Evolutionary conservation across 2,888 invertebrate species (phyloP).

Genomic region (Synergus itoensis): DNA sequence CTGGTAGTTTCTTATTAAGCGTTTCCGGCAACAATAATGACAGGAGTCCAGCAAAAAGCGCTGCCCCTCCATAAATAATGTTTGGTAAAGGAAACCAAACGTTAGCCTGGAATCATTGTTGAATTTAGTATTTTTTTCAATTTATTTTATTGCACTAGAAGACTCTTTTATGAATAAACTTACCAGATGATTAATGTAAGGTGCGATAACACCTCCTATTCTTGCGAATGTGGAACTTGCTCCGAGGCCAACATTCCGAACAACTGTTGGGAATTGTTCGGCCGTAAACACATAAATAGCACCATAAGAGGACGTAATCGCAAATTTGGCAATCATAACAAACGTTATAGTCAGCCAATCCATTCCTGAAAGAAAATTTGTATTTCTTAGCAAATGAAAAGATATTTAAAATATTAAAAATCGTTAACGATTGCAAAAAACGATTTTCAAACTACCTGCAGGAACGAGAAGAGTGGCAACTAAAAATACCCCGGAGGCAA

Average conservation of each 20-base stretch:
- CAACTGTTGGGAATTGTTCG: slow-evolving; percentile 87
- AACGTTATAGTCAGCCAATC: slow-evolving; percentile 81
- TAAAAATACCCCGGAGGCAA: slow-evolving; percentile 82
- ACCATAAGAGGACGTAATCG: slow-evolving; percentile 87
- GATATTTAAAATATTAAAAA: slow-evolving; percentile 5
- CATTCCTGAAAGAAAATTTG: slow-evolving; percentile 75
- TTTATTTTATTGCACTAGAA: background rate
- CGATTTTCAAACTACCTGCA: slow-evolving; percentile 73
- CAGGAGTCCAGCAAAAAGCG: slow-evolving; percentile 80
- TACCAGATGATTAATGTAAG: slow-evolving; percentile 81
- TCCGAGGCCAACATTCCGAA: slow-evolving; percentile 83
- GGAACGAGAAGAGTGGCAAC: slow-evolving; percentile 82
- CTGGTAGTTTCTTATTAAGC: slow-evolving; percentile 82
- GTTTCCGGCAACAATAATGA: slow-evolving; percentile 84
- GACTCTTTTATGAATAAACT: slow-evolving; percentile 52
- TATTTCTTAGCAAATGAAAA: slow-evolving; percentile 6
- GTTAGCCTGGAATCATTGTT: slow-evolving; percentile 76
- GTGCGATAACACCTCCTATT: slow-evolving; percentile 83
- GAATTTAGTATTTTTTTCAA: background rate
- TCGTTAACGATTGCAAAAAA: background rate
- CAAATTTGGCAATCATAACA: slow-evolving; percentile 86
- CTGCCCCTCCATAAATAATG: slow-evolving; percentile 81
- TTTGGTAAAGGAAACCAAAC: slow-evolving; percentile 82
- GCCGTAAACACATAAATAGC: slow-evolving; percentile 87
- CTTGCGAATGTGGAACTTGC: slow-evolving; percentile 83